A percentile compares a stretch with the other conserved stretches of the same genome.
These are phyloP conservation scores for Astur gentilis DNA, from an alignment of 2,113 vertebrate genomes.

Conservation along the genomic window DNA sequence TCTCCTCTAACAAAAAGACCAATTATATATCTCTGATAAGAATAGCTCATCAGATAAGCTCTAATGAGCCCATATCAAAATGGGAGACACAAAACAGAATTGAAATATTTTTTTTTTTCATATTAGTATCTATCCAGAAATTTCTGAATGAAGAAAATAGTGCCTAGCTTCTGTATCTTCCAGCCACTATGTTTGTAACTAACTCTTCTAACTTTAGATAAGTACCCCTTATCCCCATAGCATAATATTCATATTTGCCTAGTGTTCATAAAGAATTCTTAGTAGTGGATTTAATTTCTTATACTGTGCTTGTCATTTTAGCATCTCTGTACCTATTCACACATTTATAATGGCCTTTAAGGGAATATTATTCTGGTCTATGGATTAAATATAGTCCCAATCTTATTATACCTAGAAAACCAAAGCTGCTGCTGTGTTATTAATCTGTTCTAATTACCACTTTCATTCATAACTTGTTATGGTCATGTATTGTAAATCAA, in stretches of 20 bases:
- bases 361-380: background rate
- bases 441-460: conserved; percentile 2
- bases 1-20: conserved; percentile 1
- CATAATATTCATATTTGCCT: background rate
- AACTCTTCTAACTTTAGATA: background rate
- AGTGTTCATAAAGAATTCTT: conserved; percentile 9
- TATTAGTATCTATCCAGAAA: background rate
- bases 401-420: background rate
- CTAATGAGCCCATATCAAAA: conserved; percentile 37
- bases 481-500: background rate
- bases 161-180: background rate
- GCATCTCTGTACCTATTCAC: background rate
- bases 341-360: background rate
- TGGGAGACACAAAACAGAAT: background rate
- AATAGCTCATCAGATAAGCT: conserved; percentile 31
- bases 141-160: conserved; percentile 26
- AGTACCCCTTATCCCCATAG: background rate
- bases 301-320: background rate
- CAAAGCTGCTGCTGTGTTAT: background rate
- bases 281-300: background rate
- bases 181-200: background rate
- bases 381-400: background rate
- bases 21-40: conserved; percentile 28
- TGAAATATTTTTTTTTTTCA: background rate
- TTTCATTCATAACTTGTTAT: background rate